Evolutionary conservation across 2,113 vertebrate genomes (phyloP).

Genomic region (Circaetus cinerascens): DNA sequence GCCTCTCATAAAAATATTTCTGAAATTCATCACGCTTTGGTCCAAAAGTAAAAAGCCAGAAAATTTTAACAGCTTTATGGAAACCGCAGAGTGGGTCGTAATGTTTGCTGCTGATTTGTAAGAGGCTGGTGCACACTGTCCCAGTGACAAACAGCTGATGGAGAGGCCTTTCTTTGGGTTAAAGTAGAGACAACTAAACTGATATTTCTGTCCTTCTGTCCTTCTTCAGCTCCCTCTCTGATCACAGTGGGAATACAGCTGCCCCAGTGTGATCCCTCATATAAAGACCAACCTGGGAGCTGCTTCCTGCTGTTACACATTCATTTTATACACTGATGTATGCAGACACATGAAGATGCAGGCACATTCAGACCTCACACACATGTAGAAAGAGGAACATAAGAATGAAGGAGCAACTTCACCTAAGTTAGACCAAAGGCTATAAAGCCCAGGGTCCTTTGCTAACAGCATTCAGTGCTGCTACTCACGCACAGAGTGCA

Average conservation of each 20-base stretch:
- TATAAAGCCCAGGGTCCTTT: not conserved
- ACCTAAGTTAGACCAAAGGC: not conserved
- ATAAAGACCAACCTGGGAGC: not conserved
- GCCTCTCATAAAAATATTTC: not conserved
- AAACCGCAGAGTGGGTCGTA: not conserved
- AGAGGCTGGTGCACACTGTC: not conserved
- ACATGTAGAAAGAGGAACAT: not conserved
- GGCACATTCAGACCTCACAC: not conserved
- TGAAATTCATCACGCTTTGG: not conserved
- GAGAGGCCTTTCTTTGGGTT: not conserved
- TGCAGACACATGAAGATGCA: rapidly evolving
- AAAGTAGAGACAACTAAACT: not conserved
- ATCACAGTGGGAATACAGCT: not conserved
- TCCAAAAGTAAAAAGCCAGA: not conserved
- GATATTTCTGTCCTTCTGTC: not conserved
- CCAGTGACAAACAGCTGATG: not conserved
- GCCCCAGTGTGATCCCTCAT: not conserved
- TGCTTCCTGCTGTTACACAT: not conserved
- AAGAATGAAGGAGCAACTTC: not conserved
- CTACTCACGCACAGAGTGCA: not conserved
- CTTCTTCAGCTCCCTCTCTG: not conserved
- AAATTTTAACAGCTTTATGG: not conserved
- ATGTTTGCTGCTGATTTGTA: not conserved
- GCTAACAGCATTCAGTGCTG: not conserved
- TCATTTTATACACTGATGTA: not conserved